These are phyloP conservation scores for Gyrodactylus salaris DNA, from an alignment of 1,140 invertebrate species.

Conservation along the genomic window DNA sequence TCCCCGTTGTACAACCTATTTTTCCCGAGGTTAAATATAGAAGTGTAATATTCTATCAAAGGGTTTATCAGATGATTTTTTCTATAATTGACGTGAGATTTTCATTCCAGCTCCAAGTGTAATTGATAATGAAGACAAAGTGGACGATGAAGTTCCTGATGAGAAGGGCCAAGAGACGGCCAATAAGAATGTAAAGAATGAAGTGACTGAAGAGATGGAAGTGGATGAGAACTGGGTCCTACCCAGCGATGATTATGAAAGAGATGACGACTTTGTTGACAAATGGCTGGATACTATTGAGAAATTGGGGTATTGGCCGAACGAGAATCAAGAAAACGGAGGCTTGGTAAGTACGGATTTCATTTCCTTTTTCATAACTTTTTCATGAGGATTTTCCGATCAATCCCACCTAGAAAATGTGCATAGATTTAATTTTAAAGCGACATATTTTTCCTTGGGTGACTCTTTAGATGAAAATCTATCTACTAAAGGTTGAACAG, in stretches of 20 bases:
- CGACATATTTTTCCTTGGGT: not conserved
- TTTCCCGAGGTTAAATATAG: no score
- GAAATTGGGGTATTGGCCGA: not conserved
- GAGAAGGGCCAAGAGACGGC: not conserved
- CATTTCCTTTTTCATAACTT: not conserved
- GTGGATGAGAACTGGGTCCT: not conserved
- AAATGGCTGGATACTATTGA: not conserved
- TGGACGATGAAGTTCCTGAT: no score
- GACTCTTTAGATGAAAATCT: not conserved
- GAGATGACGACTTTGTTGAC: not conserved
- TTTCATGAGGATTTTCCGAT: not conserved
- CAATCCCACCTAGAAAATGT: not conserved
- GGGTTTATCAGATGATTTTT: no score
- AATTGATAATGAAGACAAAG: no score
- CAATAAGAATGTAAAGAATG: not conserved
- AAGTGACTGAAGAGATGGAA: not conserved
- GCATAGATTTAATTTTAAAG: not conserved
- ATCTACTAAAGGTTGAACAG: not conserved
- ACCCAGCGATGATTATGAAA: not conserved
- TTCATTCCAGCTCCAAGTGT: no score
- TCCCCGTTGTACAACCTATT: no score
- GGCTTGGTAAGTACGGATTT: no score
- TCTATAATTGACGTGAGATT: no score
- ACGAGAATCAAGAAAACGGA: not conserved
- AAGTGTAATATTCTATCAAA: no score